Percentiles rank a stretch among this genome's conserved stretches.
Conservation (phyloP, 2,113 vertebrate genomes). For the Bagarius yarrelli region DNA sequence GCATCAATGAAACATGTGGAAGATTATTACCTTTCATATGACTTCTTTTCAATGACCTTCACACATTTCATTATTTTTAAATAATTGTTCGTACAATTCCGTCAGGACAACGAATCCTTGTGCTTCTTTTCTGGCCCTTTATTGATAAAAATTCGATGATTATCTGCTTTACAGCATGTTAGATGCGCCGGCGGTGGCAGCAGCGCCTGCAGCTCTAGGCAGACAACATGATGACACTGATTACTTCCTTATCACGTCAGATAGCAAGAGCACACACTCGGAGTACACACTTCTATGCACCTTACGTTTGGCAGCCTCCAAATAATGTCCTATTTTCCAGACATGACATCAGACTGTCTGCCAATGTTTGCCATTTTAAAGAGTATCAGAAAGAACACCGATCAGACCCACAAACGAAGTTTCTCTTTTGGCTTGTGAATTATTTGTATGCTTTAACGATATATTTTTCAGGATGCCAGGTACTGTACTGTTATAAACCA, state of each 20-base stretch:
- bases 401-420: slow-evolving; percentile 14
- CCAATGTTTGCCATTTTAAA: slow-evolving; percentile 1
- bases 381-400: background rate
- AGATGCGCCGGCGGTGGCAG: slow-evolving; percentile 8
- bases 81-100: too few species aligned
- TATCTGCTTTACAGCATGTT: slow-evolving; percentile 33
- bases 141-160: slow-evolving; percentile 46
- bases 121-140: slow-evolving; percentile 10
- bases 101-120: background rate
- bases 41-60: too few species aligned
- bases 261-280: slow-evolving; percentile 37
- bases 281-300: background rate
- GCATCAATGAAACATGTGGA: background rate
- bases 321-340: slow-evolving; percentile 23
- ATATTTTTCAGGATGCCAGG: background rate
- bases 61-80: background rate
- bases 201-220: background rate
- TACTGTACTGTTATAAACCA: background rate
- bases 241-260: slow-evolving; percentile 44
- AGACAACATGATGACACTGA: slow-evolving; percentile 37
- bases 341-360: slow-evolving; percentile 40
- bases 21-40: background rate
- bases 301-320: slow-evolving; percentile 20
- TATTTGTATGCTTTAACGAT: slow-evolving; percentile 17
- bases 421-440: background rate